These are phyloP conservation scores for Motacilla tschutschensis DNA, from an alignment of 2,113 vertebrate species.

Conservation along the genomic window DNA sequence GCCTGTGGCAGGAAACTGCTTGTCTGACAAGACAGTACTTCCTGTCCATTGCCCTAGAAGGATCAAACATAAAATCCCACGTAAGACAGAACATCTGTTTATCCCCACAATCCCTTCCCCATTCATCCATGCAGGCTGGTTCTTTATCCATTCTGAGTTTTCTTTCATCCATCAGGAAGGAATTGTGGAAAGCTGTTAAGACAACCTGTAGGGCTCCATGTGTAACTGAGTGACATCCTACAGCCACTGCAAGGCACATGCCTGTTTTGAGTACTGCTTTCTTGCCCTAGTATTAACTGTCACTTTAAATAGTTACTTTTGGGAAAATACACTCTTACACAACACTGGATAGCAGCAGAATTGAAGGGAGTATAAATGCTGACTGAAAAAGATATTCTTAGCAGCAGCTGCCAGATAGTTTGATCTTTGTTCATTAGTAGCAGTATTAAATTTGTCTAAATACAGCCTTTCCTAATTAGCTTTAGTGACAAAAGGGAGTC, in stretches of 20 bases:
- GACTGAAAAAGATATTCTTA: neutral
- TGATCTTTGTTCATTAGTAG: neutral
- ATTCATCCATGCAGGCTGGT: neutral
- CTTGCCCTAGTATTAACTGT: neutral
- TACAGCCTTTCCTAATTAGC: neutral
- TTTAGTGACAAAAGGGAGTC: neutral
- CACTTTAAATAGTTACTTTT: neutral
- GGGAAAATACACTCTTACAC: neutral
- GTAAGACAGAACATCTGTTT: neutral
- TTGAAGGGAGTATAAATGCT: neutral
- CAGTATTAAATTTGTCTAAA: constrained; percentile 10
- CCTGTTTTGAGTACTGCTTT: neutral
- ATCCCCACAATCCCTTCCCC: neutral
- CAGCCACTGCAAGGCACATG: neutral
- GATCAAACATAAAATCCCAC: neutral
- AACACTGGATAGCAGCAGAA: neutral
- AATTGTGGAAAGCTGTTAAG: neutral
- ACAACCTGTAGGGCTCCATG: neutral
- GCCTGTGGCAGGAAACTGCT: neutral
- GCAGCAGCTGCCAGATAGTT: neutral
- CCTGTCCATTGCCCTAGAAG: neutral
- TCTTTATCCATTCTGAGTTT: constrained; percentile 2
- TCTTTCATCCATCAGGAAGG: neutral
- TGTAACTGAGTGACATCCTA: neutral
- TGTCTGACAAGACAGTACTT: neutral